Conservation (phyloP, 2,113 vertebrate species). For the Oreotrochilus melanogaster region DNA sequence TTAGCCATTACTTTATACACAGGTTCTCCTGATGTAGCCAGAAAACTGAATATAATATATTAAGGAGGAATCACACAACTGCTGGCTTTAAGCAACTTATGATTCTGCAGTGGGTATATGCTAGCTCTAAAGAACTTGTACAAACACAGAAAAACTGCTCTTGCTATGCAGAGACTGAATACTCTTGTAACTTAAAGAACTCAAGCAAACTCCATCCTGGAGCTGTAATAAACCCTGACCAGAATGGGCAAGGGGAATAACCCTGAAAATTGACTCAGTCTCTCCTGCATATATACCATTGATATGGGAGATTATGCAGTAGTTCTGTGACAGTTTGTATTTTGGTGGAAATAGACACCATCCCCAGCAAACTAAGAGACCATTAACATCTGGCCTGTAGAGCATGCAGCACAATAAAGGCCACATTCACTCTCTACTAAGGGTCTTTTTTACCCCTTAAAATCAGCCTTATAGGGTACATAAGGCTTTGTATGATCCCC, state of each 20-base stretch:
- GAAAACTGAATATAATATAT: slow-evolving; percentile 80
- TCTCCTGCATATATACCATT: background rate
- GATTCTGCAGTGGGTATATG: background rate
- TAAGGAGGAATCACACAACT: slow-evolving; percentile 72
- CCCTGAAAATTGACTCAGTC: background rate
- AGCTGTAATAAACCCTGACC: background rate
- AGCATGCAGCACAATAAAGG: background rate
- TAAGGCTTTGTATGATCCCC: background rate
- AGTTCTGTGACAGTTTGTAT: background rate
- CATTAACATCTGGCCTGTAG: background rate
- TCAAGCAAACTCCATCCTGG: background rate
- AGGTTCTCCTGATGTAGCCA: slow-evolving; percentile 91
- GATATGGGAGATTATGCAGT: background rate
- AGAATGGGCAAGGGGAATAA: background rate
- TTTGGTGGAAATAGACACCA: background rate
- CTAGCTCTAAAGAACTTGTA: background rate
- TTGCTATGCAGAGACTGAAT: background rate
- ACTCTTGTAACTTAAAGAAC: background rate
- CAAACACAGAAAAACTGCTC: background rate
- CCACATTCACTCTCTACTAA: background rate
- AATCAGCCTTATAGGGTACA: background rate
- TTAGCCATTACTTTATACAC: slow-evolving; percentile 90
- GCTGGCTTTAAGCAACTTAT: background rate
- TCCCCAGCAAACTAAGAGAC: background rate
- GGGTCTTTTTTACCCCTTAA: background rate